Conservation (phyloP, 2,888 invertebrate species). For the Chymomyza fuscimana region DNA sequence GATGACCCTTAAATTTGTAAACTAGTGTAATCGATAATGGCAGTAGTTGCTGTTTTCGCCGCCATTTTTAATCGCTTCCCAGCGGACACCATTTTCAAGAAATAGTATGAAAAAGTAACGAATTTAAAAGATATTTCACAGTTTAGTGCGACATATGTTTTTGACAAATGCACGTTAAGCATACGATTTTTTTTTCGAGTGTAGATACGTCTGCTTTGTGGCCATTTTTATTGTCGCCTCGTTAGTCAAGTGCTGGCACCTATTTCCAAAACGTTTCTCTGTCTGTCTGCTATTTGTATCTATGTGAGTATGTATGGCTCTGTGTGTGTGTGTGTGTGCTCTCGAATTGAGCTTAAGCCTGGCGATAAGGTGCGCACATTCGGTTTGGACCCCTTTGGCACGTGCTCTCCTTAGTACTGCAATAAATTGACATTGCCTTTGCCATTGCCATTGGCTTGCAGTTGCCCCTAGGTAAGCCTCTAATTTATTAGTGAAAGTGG, state of each 20-base stretch:
- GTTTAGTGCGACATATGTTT: no score
- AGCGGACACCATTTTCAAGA: no score
- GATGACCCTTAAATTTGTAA: no score
- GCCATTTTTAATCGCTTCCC: no score
- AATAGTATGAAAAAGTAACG: no score
- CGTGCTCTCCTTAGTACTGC: slow-evolving; percentile 63
- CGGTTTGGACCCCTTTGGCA: slow-evolving; percentile 32
- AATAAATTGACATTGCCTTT: slow-evolving; percentile 72
- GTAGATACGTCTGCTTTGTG: neutral
- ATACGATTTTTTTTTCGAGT: neutral
- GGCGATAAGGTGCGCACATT: slow-evolving; percentile 72
- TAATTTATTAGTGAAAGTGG: slow-evolving; percentile 70
- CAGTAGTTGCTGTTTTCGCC: no score
- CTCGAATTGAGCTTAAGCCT: slow-evolving; percentile 54
- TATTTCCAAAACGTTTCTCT: slow-evolving; percentile 56
- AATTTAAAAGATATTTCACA: no score
- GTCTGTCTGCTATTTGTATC: slow-evolving; percentile 18
- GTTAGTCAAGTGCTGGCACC: slow-evolving; percentile 62
- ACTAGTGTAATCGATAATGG: no score
- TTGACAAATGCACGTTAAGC: no score
- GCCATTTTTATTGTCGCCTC: slow-evolving; percentile 68
- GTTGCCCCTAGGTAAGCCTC: slow-evolving; percentile 54
- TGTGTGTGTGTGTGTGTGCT: slow-evolving; percentile 25
- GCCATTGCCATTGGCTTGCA: slow-evolving; percentile 44
- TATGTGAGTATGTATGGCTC: neutral